phyloP scores from a whole-genome alignment of 2,113 vertebrate genomes.

The Pluvialis apricaria region DNA sequence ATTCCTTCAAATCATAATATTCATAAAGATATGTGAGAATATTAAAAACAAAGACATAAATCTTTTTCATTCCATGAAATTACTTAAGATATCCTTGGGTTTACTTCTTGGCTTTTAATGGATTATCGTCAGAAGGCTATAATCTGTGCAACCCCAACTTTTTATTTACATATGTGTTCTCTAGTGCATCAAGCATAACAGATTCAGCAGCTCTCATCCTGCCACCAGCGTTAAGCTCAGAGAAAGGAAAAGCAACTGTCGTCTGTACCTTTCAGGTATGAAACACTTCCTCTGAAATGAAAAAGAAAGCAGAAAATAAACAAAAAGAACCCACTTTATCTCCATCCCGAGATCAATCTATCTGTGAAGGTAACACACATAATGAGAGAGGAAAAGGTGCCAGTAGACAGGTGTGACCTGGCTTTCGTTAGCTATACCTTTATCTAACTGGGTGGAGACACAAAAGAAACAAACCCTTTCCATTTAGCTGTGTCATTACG shows the following conservation, averaged over 20 bases:
- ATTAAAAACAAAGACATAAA: background rate
- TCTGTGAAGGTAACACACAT: background rate
- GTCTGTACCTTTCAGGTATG: background rate
- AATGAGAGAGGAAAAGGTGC: slow-evolving; percentile 53
- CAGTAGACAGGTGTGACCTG: slow-evolving; percentile 64
- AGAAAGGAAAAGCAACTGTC: background rate
- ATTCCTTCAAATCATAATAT: background rate
- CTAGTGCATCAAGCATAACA: background rate
- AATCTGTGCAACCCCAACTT: background rate
- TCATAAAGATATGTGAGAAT: background rate
- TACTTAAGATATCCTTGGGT: background rate
- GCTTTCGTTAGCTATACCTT: slow-evolving; percentile 45
- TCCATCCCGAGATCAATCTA: background rate
- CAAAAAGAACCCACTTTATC: background rate
- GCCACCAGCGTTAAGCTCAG: background rate
- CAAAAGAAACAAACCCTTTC: slow-evolving; percentile 59
- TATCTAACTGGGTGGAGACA: slow-evolving; percentile 65
- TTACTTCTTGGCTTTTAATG: background rate
- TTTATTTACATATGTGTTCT: background rate
- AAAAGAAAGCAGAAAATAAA: slow-evolving; percentile 43
- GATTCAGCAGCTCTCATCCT: background rate
- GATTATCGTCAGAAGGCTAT: background rate
- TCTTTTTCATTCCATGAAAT: background rate
- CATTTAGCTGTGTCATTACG: slow-evolving; percentile 59
- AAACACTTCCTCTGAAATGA: slow-evolving; percentile 12